A percentile compares a stretch with the other conserved stretches of the same genome.
Evolutionary conservation across 1,140 invertebrate species (phyloP).

Genomic region (Drosophila kikkawai): DNA sequence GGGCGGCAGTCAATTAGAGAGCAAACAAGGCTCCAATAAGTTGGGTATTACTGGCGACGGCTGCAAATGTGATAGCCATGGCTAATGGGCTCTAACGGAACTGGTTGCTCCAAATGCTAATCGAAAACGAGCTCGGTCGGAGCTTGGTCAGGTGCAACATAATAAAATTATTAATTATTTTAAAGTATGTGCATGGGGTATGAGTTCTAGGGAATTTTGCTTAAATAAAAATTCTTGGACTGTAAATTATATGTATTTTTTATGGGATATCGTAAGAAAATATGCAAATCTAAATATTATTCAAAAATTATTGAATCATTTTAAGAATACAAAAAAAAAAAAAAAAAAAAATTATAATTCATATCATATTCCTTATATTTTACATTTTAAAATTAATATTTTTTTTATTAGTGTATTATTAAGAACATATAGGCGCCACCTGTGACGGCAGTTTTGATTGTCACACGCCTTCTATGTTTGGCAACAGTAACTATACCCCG

Average conservation of each 20-base stretch:
- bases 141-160: slow-evolving; percentile 8
- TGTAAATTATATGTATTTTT: neutral
- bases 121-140: neutral
- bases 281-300: neutral
- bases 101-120: slow-evolving; percentile 30
- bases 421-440: neutral
- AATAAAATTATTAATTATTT: slow-evolving; percentile 16
- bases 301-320: too few relatives aligned
- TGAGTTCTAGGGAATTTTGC: neutral
- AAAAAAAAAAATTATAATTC: too few relatives aligned
- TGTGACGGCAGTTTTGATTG: neutral
- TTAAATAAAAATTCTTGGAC: neutral
- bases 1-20: slow-evolving; percentile 53
- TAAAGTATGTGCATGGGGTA: neutral
- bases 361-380: too few relatives aligned
- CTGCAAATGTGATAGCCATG: slow-evolving; percentile 17
- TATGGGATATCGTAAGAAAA: neutral
- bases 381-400: too few relatives aligned
- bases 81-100: slow-evolving; percentile 32
- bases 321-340: too few relatives aligned
- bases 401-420: neutral
- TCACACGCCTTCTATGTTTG: neutral
- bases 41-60: slow-evolving; percentile 19
- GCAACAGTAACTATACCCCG: too few relatives aligned
- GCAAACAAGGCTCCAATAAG: slow-evolving; percentile 44